Base-by-base conservation (phyloP, 1,140 invertebrate genomes). In the Diorhabda carinulata region DNA sequence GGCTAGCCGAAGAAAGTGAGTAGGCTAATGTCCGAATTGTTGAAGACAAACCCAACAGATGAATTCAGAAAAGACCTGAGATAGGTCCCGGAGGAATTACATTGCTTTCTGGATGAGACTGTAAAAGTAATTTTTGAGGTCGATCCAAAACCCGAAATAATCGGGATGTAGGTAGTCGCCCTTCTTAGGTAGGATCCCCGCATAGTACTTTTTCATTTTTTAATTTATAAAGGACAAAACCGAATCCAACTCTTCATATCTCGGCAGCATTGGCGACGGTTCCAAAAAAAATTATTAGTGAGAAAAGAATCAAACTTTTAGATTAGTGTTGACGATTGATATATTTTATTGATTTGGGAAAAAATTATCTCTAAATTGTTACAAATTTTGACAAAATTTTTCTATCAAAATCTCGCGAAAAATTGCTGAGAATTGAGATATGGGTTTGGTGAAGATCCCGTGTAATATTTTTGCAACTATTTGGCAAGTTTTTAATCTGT, bases 41-140 rank as follows among this genome's bases (percentile, higher is more conserved):
- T 78, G 71, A 77, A 79, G 71, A 77, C 76, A 77, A 79, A 77
- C 74, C 69, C 67, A 67, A 77, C 79, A 80, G 79, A 80, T 78
- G 74, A 78, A 78, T 79, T 79, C 78, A 78, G 78, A 80, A 80
- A 80, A 79, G 76, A 70, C 78, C 78, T 75, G 73, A 25, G 64
- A 41, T 73, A 76, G 77, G 75, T 73, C 73, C 64, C 68, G 74
- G 77, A 76, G 74, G 78, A 76, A 79, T 73, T 78, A 80, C 77
- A 77, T 76, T 74, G 71, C 77, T 79, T 81, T 81, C 79, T 79
- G 79, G 79, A 80, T 81, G 78, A 79, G 78, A 80, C 79, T 80
- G 78, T 80, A 77, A 73, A 76, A 80, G 79, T 80, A 79, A 81
- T 80, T 80, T 81, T 81, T 81, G 79, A 81, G 79, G 79, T 81